These are phyloP conservation scores for Nautilus pompilius DNA, from an alignment of 1,140 invertebrate genomes.

Conservation along the genomic window DNA sequence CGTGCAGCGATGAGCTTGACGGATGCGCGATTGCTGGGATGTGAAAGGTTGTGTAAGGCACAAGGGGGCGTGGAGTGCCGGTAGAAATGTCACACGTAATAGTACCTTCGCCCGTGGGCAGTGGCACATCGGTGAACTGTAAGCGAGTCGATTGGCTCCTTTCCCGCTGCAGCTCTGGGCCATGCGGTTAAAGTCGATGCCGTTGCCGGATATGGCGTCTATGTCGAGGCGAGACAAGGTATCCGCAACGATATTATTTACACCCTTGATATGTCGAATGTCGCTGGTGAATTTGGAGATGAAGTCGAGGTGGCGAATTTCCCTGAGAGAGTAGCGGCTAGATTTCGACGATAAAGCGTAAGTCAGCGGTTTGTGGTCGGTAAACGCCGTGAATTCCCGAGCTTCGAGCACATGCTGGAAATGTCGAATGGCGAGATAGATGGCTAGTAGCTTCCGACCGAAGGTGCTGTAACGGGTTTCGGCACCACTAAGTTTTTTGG, in stretches of 20 bases:
- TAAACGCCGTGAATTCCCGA: neutral
- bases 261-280: neutral
- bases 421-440: neutral
- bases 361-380: constrained; percentile 26
- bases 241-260: neutral
- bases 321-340: neutral
- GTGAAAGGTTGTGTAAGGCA: neutral
- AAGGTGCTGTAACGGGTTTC: neutral
- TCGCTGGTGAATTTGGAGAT: neutral
- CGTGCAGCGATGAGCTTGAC: neutral
- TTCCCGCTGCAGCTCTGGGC: neutral
- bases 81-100: neutral
- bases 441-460: constrained; percentile 7
- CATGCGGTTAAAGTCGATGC: neutral
- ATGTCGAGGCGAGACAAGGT: neutral
- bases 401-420: neutral
- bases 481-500: neutral
- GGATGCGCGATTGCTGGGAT: neutral
- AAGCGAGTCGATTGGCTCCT: neutral
- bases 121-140: neutral
- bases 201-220: neutral
- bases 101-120: neutral
- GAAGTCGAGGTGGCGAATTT: neutral
- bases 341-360: neutral
- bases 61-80: neutral